These are phyloP conservation scores for Ectemnius continuus DNA, from an alignment of 2,888 invertebrate genomes.

Conservation along the genomic window DNA sequence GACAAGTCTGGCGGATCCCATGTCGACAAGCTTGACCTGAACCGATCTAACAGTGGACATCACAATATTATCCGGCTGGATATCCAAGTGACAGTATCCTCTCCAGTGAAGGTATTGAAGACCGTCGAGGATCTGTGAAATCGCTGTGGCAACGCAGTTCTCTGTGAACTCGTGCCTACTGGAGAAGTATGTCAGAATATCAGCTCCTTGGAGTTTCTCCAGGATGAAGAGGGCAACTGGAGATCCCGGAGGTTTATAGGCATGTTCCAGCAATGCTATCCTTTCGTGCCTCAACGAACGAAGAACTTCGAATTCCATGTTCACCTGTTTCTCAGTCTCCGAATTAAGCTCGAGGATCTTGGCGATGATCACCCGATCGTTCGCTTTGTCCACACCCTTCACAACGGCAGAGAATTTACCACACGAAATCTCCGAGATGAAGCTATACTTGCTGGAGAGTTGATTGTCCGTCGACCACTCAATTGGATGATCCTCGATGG, in stretches of 20 bases:
- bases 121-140: constrained; percentile 92
- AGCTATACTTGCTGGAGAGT: constrained; percentile 88
- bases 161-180: constrained; percentile 95
- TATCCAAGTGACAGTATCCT: constrained; percentile 91
- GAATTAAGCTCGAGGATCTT: constrained; percentile 88
- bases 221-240: constrained; percentile 86
- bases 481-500: constrained; percentile 85
- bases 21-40: constrained; percentile 94
- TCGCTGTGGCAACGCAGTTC: constrained; percentile 92
- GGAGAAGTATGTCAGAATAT: constrained; percentile 92
- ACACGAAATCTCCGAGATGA: constrained; percentile 90
- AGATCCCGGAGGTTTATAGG: constrained; percentile 84
- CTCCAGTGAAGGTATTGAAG: constrained; percentile 97
- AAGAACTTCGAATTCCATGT: constrained; percentile 91
- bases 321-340: constrained; percentile 81
- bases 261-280: constrained; percentile 87
- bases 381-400: constrained; percentile 88
- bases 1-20: constrained; percentile 91
- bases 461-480: constrained; percentile 85
- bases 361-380: constrained; percentile 88
- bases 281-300: constrained; percentile 92
- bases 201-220: constrained; percentile 94
- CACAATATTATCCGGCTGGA: constrained; percentile 97
- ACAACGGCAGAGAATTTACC: constrained; percentile 93
- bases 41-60: constrained; percentile 91